These are phyloP conservation scores for Paramormyrops hopkinsi DNA, from an alignment of 2,797 vertebrate species.

Conservation along the genomic window DNA sequence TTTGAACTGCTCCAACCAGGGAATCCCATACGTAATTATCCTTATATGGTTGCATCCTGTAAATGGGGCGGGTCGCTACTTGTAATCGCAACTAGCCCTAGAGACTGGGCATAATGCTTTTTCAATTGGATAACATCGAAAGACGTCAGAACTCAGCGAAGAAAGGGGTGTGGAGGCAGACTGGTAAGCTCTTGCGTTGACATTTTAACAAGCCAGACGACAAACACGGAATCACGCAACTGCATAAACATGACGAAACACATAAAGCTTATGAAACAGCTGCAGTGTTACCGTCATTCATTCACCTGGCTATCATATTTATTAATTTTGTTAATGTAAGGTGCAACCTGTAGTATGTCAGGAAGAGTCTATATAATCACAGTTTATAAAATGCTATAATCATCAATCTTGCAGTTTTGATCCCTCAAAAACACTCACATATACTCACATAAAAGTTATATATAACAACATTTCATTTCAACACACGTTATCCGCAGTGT, in stretches of 20 bases:
- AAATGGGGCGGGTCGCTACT: slow-evolving; percentile 58
- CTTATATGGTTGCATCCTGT: slow-evolving; percentile 97
- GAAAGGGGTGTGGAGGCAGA: not conserved
- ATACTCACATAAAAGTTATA: not conserved
- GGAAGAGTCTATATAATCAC: not conserved
- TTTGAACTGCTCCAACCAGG: slow-evolving; percentile 64
- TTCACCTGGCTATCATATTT: not conserved
- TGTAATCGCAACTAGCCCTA: slow-evolving; percentile 50
- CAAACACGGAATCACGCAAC: not conserved
- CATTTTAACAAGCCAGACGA: not conserved
- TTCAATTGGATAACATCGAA: not conserved
- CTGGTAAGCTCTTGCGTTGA: not conserved
- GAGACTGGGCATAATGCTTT: not conserved
- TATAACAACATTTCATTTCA: not conserved
- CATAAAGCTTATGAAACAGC: not conserved
- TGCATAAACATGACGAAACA: slow-evolving; percentile 12
- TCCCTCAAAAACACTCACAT: not conserved
- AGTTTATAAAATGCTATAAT: not conserved
- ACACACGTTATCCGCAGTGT: not conserved
- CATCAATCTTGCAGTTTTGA: not conserved
- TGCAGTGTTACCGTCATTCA: not conserved
- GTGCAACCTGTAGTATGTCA: not conserved
- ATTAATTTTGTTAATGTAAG: not conserved
- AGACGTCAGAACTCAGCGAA: not conserved
- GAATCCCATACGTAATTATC: slow-evolving; percentile 90